Base-by-base conservation (phyloP, 2,113 vertebrate genomes). In the Chaetodon trifascialis region DNA sequence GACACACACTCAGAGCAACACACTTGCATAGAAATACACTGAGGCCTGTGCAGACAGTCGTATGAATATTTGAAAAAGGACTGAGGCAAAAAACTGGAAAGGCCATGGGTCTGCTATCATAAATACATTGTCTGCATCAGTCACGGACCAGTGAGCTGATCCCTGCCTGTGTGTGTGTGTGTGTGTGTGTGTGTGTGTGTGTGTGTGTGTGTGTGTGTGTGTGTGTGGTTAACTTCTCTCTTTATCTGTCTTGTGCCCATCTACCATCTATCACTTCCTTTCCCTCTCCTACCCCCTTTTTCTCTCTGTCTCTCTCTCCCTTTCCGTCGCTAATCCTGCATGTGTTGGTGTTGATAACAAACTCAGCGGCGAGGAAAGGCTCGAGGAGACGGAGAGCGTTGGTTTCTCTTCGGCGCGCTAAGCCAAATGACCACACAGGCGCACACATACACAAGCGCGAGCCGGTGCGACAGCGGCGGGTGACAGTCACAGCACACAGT, bases 301-400 rank as follows among this genome's bases (percentile, higher is more conserved):
- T 67, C 59, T 59, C 52, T 65, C 55, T 66, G 77, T 77, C 56
- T 68, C 62, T 76, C 34, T 46, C 73, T 86, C 84, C 55, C 79
- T 84, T 86, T 78, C 86, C 82, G 69, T 60, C 47, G 12, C 88
- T 94, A 94, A 94, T 94, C 93, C 92, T 83, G 88, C 83, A 84
- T 90, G 88, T 93, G 92, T 81, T 86, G 86, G 86, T 90, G 92
- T 92, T 92, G 92, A 94, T 94, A 94, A 93, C 93, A 92, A 94
- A 92, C 88, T 89, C 90, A 73, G 88, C 77, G 79, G 87, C 16
- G 83, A 86, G 86, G 86, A 90, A 89, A 86, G 82, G 90, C 91
- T 93, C 54, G 58, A 87, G 80, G 80, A 90, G 89, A 93, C 80
- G 83, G 76, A 90, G 73, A 88, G 77, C 42, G 59, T 19, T 21